Conservation (phyloP, 1,140 invertebrate genomes). For the Cotesia glomerata region DNA sequence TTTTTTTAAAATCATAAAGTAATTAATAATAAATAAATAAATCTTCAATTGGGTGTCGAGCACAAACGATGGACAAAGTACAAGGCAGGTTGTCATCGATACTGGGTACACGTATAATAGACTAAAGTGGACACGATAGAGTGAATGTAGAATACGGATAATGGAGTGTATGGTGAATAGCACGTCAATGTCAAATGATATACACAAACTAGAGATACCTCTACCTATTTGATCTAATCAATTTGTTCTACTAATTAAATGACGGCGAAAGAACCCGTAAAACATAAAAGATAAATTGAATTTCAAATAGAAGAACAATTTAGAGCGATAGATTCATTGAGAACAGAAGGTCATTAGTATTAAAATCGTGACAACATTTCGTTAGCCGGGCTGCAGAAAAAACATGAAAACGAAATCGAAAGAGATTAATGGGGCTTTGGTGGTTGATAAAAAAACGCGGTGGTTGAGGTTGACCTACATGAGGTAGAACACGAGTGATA, state of each 20-base stretch:
- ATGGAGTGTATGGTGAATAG: constrained; percentile 60
- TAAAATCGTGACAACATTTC: background rate
- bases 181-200: constrained; percentile 40
- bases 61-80: constrained; percentile 12
- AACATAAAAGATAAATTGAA: too few relatives aligned
- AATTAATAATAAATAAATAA: background rate
- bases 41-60: background rate
- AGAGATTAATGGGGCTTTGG: constrained; percentile 19
- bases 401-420: background rate
- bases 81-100: constrained; percentile 52
- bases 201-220: constrained; percentile 50
- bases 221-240: constrained; percentile 55
- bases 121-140: constrained; percentile 49
- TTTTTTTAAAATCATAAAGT: background rate
- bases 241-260: constrained; percentile 56
- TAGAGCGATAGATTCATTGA: too few relatives aligned
- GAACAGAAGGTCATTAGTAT: too few relatives aligned
- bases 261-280: constrained; percentile 12
- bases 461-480: constrained; percentile 26
- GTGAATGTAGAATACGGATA: constrained; percentile 55
- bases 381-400: too few relatives aligned
- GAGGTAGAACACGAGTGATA: constrained; percentile 27
- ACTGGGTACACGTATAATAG: constrained; percentile 58
- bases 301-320: too few relatives aligned
- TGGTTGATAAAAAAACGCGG: constrained; percentile 10